Evolutionary conservation across 2,888 invertebrate species (phyloP).

Genomic region (Agrochola circellaris): DNA sequence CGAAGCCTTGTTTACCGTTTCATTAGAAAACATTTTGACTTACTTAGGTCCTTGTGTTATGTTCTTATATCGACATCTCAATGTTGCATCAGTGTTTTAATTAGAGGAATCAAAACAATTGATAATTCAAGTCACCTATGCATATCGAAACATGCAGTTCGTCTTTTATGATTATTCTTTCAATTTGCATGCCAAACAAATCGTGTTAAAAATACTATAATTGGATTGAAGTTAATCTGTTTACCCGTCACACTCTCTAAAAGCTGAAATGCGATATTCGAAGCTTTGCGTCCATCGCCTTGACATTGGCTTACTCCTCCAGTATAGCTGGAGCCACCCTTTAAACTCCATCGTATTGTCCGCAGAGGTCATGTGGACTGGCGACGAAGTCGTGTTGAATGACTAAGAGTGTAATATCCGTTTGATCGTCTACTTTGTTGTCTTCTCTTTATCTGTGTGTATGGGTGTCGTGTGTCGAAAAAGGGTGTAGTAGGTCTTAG

Average conservation of each 20-base stretch:
- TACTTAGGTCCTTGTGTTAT: not conserved
- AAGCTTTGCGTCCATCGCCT: conserved; percentile 61
- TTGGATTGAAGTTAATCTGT: conserved; percentile 49
- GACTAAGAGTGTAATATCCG: conserved; percentile 70
- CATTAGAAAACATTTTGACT: conserved; percentile 12
- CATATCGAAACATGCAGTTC: not conserved
- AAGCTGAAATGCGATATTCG: conserved; percentile 61
- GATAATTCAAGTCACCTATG: not conserved
- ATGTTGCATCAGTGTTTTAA: not conserved
- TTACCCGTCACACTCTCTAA: conserved; percentile 31
- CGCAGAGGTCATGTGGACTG: conserved; percentile 23
- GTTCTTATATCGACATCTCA: not conserved
- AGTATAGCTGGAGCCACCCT: conserved; percentile 48
- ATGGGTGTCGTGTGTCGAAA: conserved; percentile 39
- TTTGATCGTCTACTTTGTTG: conserved; percentile 72
- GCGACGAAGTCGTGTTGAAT: conserved; percentile 62
- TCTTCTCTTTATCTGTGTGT: conserved; percentile 63
- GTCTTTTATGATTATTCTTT: not conserved
- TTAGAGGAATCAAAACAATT: conserved; percentile 18
- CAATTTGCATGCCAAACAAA: conserved; percentile 5
- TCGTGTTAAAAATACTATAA: conserved; percentile 27
- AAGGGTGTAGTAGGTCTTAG: conserved; percentile 36
- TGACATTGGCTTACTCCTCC: conserved; percentile 66
- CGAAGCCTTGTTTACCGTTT: conserved; percentile 10
- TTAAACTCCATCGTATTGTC: not conserved